Evolutionary conservation across 1,140 invertebrate genomes (phyloP).

Genomic region (Macrobrachium rosenbergii): DNA sequence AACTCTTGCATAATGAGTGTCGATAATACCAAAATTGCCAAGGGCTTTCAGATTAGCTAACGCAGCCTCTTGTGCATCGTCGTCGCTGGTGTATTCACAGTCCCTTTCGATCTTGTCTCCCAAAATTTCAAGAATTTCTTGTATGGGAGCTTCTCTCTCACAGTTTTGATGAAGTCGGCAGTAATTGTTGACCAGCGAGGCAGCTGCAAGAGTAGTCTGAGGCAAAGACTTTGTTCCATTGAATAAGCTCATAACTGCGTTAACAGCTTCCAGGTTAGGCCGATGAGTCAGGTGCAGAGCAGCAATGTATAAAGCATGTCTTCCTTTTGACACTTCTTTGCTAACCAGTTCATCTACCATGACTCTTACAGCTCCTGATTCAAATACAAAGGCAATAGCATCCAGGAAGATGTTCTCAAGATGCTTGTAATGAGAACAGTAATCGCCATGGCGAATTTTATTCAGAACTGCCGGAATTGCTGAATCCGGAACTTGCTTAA

Average conservation of each 20-base stretch:
- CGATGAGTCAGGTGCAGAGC: slow-evolving; percentile 34
- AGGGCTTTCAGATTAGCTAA: slow-evolving; percentile 39
- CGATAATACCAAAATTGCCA: slow-evolving; percentile 43
- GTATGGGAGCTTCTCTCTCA: slow-evolving; percentile 18
- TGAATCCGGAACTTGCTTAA: slow-evolving; percentile 33
- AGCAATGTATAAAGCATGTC: slow-evolving; percentile 17
- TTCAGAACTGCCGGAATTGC: slow-evolving; percentile 4
- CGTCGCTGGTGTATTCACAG: background rate
- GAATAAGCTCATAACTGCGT: slow-evolving; percentile 34
- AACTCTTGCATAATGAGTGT: background rate
- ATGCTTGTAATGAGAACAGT: slow-evolving; percentile 16
- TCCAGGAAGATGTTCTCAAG: slow-evolving; percentile 46
- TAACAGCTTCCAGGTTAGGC: slow-evolving; percentile 23
- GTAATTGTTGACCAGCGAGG: slow-evolving; percentile 44
- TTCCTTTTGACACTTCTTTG: background rate
- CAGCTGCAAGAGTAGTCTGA: slow-evolving; percentile 10
- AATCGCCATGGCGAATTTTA: slow-evolving; percentile 24
- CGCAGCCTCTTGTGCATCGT: slow-evolving; percentile 8
- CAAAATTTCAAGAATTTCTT: background rate
- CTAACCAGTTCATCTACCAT: slow-evolving; percentile 37
- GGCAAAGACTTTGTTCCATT: background rate
- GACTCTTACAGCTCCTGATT: slow-evolving; percentile 28
- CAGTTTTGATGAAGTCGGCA: slow-evolving; percentile 37
- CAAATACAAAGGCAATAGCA: slow-evolving; percentile 41
- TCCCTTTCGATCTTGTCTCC: slow-evolving; percentile 3